A percentile compares a stretch with the other conserved stretches of the same genome.
These are phyloP conservation scores for Drosophila leonis DNA, from an alignment of 2,888 invertebrate species.

Conservation along the genomic window DNA sequence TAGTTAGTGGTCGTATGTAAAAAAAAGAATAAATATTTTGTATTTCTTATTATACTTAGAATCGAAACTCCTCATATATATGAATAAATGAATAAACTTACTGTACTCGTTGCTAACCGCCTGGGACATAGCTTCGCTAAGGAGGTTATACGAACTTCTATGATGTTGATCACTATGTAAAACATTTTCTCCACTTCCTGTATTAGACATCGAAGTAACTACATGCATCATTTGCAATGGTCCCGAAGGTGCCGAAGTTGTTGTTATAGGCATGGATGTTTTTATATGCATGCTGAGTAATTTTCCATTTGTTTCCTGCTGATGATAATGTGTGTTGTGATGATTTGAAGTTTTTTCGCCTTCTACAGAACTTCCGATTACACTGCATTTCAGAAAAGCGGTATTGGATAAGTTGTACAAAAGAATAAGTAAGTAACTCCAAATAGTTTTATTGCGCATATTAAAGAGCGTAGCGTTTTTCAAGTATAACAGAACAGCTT, in stretches of 20 bases:
- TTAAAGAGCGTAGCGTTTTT: conserved; percentile 11
- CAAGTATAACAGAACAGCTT: neutral
- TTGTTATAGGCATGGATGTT: conserved; percentile 11
- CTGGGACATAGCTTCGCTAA: conserved; percentile 87
- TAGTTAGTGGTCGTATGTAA: neutral
- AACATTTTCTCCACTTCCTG: conserved; percentile 29
- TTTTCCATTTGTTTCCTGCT: conserved; percentile 25
- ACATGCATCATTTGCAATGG: conserved; percentile 9
- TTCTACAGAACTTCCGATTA: conserved; percentile 10
- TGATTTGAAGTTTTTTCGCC: conserved; percentile 22
- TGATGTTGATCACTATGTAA: conserved; percentile 48
- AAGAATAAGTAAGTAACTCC: conserved; percentile 45
- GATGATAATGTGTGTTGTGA: conserved; percentile 16
- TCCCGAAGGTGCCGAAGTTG: conserved; percentile 13
- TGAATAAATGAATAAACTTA: conserved; percentile 79
- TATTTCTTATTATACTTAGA: neutral
- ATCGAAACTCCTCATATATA: neutral
- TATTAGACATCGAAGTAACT: conserved; percentile 1
- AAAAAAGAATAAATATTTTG: neutral
- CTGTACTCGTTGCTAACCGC: conserved; percentile 87
- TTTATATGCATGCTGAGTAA: conserved; percentile 15
- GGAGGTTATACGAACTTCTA: conserved; percentile 86
- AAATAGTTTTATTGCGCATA: conserved; percentile 41
- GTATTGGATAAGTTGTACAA: conserved; percentile 25
- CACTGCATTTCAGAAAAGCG: conserved; percentile 14